Conservation (phyloP, 2,888 invertebrate genomes). For the Drosophila melanocephala region DNA sequence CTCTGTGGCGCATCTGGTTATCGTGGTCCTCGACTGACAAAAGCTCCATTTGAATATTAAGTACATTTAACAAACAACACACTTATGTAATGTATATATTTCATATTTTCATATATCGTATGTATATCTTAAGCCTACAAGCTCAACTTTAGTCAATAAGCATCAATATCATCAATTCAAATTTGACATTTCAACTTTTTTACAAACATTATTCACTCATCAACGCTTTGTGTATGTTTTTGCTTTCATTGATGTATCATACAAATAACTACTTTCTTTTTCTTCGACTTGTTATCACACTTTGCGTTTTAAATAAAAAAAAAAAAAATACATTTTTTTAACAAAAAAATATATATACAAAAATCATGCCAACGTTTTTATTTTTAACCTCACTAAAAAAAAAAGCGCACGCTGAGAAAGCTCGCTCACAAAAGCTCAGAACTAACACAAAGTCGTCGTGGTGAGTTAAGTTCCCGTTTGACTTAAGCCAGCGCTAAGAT, state of each 20-base stretch:
- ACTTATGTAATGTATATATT: slow-evolving; percentile 53
- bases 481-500: slow-evolving; percentile 14
- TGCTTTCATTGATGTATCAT: slow-evolving; percentile 74
- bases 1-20: slow-evolving; percentile 32
- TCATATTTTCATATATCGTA: slow-evolving; percentile 51
- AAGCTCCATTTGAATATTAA: slow-evolving; percentile 28
- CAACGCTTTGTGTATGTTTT: slow-evolving; percentile 80
- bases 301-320: slow-evolving; percentile 61
- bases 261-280: slow-evolving; percentile 56
- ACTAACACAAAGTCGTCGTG: slow-evolving; percentile 83
- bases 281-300: slow-evolving; percentile 69
- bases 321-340: slow-evolving; percentile 49
- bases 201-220: slow-evolving; percentile 61
- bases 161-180: slow-evolving; percentile 34
- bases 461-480: slow-evolving; percentile 69
- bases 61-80: slow-evolving; percentile 42
- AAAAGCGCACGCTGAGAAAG: slow-evolving; percentile 42
- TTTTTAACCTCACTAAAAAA: slow-evolving; percentile 55
- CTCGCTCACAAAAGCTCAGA: slow-evolving; percentile 74
- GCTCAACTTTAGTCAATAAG: slow-evolving; percentile 53
- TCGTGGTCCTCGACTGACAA: slow-evolving; percentile 34
- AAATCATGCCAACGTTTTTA: slow-evolving; percentile 66
- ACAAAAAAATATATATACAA: slow-evolving; percentile 49
- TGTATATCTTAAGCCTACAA: slow-evolving; percentile 40
- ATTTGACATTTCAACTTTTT: slow-evolving; percentile 16